Evolutionary conservation across 30 jellyfish, hydroid and myxozoan genomes (phyloP).

Genomic region (Mastigias papua): DNA sequence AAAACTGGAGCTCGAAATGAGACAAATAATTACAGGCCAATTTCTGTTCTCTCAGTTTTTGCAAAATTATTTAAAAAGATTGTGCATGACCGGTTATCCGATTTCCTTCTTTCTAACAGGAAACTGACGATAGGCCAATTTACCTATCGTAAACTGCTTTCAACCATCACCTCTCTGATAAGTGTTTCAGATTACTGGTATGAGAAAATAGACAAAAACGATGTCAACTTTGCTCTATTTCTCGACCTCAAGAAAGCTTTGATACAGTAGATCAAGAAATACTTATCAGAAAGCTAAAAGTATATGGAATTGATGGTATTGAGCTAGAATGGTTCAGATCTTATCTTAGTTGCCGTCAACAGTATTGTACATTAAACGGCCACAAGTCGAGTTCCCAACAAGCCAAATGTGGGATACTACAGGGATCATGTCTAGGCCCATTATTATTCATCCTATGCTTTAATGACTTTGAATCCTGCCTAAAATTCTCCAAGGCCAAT

Average conservation of each 20-base stretch:
- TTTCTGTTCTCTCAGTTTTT: not conserved
- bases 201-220: not conserved
- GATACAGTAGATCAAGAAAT: slow-evolving; percentile 7
- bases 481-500: no score
- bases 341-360: no score
- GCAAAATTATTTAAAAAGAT: not conserved
- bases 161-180: not conserved
- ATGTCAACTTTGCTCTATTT: not conserved
- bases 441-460: no score
- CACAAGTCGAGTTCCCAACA: no score
- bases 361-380: no score
- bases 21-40: not conserved
- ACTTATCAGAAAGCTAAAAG: no score
- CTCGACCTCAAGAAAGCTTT: not conserved
- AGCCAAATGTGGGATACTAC: no score
- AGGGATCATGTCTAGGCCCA: no score
- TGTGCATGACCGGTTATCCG: not conserved
- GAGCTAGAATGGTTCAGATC: no score
- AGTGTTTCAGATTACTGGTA: not conserved
- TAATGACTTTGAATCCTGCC: no score
- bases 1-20: not conserved
- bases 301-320: no score
- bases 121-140: not conserved
- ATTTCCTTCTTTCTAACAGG: not conserved
- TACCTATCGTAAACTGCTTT: not conserved